Evolutionary conservation across 2,797 vertebrate genomes (phyloP).

Genomic region (Coendou prehensilis): DNA sequence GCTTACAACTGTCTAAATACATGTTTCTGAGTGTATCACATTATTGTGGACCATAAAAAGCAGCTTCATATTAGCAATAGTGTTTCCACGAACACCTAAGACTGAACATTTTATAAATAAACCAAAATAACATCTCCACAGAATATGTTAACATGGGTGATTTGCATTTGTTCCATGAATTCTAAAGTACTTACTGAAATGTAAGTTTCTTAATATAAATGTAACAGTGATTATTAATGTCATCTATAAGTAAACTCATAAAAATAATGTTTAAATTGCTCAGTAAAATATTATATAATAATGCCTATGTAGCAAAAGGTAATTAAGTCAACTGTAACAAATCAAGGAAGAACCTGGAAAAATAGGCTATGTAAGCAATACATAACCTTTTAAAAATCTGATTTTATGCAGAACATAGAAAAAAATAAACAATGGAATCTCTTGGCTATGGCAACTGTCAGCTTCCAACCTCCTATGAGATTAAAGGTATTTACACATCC

Average conservation of each 20-base stretch:
- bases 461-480: neutral
- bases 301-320: neutral
- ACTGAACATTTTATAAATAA: conserved; percentile 28
- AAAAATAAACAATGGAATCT: neutral
- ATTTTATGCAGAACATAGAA: neutral
- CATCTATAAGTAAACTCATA: conserved; percentile 13
- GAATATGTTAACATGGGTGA: conserved; percentile 5
- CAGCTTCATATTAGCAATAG: neutral
- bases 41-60: neutral
- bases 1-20: neutral
- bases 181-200: conserved; percentile 2
- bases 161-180: neutral
- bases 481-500: neutral
- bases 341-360: neutral
- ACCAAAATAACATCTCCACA: neutral
- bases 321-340: conserved; percentile 21
- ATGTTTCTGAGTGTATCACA: conserved; percentile 26
- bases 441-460: neutral
- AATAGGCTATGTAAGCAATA: neutral
- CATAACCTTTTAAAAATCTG: neutral
- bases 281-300: neutral
- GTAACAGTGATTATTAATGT: conserved; percentile 18
- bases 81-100: neutral
- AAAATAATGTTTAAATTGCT: conserved; percentile 18
- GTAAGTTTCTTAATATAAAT: neutral